These are phyloP conservation scores for Drosophila paulistorum DNA, from an alignment of 1,140 invertebrate species.

Conservation along the genomic window DNA sequence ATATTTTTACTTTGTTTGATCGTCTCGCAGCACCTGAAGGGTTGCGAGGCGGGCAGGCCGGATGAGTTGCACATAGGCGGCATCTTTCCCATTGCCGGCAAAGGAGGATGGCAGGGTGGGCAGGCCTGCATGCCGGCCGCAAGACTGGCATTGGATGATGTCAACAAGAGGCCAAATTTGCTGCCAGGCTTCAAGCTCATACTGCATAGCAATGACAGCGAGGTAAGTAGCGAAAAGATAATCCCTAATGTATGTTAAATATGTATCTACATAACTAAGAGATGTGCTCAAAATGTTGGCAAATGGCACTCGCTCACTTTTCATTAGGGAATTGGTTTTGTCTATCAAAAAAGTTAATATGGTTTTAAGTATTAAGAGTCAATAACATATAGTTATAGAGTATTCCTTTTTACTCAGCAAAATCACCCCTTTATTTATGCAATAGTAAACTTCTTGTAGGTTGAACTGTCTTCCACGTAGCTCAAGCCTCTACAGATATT, in stretches of 20 bases:
- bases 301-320: too few relatives aligned
- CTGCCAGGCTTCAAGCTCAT: constrained; percentile 95
- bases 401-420: too few relatives aligned
- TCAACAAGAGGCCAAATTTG: constrained; percentile 95
- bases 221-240: constrained; percentile 87
- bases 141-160: constrained; percentile 96
- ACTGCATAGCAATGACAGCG: constrained; percentile 98
- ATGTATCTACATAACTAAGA: not conserved
- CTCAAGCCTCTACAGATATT: too few relatives aligned
- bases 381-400: too few relatives aligned
- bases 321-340: too few relatives aligned
- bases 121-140: constrained; percentile 98
- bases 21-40: constrained; percentile 69
- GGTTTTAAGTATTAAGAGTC: too few relatives aligned
- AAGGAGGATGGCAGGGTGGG: constrained; percentile 97
- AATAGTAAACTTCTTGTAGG: too few relatives aligned
- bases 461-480: too few relatives aligned
- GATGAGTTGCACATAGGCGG: constrained; percentile 97
- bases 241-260: constrained; percentile 33
- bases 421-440: too few relatives aligned
- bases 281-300: not conserved
- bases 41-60: constrained; percentile 68
- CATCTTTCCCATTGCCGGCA: constrained; percentile 97
- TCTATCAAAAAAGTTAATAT: too few relatives aligned
- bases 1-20: constrained; percentile 83